phyloP scores from a whole-genome alignment of 2,797 vertebrate species.

The Podargus strigoides region DNA sequence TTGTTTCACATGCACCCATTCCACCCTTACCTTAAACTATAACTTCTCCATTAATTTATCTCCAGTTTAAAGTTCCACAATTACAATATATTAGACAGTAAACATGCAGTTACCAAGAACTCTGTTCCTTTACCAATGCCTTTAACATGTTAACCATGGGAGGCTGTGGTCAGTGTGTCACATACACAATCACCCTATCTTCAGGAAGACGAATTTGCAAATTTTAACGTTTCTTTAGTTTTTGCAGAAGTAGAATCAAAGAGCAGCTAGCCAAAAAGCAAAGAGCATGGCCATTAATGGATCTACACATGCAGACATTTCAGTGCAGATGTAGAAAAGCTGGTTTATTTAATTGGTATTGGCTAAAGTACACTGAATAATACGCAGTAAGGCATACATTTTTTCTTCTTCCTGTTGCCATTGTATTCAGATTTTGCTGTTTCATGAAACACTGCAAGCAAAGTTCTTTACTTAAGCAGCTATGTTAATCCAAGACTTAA shows the following conservation, averaged over 20 bases:
- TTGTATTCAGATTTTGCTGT: background rate
- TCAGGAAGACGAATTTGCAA: slow-evolving; percentile 67
- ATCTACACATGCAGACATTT: background rate
- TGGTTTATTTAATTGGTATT: background rate
- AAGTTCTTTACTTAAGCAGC: background rate
- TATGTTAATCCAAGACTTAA: background rate
- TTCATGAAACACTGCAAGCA: background rate
- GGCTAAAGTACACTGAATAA: background rate
- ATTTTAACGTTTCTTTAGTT: slow-evolving; percentile 46
- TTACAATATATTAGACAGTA: background rate
- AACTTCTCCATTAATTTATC: background rate
- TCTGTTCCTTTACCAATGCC: background rate
- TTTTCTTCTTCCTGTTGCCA: background rate
- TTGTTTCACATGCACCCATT: background rate
- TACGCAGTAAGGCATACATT: background rate
- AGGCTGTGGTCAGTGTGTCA: slow-evolving; percentile 38
- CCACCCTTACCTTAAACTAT: background rate
- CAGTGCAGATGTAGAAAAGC: background rate
- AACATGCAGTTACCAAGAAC: background rate
- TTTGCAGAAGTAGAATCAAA: slow-evolving; percentile 67
- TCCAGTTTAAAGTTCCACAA: background rate
- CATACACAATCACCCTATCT: slow-evolving; percentile 41
- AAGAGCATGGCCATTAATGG: background rate
- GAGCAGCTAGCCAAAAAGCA: slow-evolving; percentile 35
- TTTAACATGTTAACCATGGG: slow-evolving; percentile 20